A percentile compares a stretch with the other conserved stretches of the same genome.
These are phyloP conservation scores for Setipinna tenuifilis DNA, from an alignment of 2,797 vertebrate species.

Conservation along the genomic window DNA sequence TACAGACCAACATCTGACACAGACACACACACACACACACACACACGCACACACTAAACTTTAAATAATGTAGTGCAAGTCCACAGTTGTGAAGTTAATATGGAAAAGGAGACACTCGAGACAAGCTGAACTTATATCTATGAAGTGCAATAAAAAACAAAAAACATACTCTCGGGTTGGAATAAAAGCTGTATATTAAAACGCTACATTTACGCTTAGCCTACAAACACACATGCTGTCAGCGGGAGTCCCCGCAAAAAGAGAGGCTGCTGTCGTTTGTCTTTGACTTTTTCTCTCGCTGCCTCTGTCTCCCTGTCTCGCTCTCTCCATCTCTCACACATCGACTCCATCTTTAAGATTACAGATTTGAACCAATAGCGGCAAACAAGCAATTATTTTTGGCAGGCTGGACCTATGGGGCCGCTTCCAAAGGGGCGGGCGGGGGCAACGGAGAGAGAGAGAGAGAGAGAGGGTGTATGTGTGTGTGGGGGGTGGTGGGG, in stretches of 20 bases:
- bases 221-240: neutral
- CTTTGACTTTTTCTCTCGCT: conserved; percentile 15
- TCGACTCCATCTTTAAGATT: conserved; percentile 58
- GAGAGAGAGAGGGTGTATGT: conserved; percentile 21
- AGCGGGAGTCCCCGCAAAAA: neutral
- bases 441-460: conserved; percentile 34
- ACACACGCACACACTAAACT: neutral
- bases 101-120: neutral
- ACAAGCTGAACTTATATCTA: neutral
- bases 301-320: conserved; percentile 32
- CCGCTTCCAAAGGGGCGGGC: conserved; percentile 72
- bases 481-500: conserved; percentile 39
- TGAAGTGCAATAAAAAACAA: neutral
- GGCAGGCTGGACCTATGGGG: conserved; percentile 68
- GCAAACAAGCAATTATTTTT: conserved; percentile 83
- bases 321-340: conserved; percentile 42
- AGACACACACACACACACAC: conserved; percentile 25
- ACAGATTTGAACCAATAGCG: conserved; percentile 80
- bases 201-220: conserved; percentile 36
- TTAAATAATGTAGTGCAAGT: neutral
- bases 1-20: neutral
- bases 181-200: neutral
- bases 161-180: neutral
- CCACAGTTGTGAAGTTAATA: neutral
- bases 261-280: neutral